Evolutionary conservation across 2,888 invertebrate genomes (phyloP), one percentile per base, ranked within the genome.

Genomic region (Heliconius charithonia): DNA sequence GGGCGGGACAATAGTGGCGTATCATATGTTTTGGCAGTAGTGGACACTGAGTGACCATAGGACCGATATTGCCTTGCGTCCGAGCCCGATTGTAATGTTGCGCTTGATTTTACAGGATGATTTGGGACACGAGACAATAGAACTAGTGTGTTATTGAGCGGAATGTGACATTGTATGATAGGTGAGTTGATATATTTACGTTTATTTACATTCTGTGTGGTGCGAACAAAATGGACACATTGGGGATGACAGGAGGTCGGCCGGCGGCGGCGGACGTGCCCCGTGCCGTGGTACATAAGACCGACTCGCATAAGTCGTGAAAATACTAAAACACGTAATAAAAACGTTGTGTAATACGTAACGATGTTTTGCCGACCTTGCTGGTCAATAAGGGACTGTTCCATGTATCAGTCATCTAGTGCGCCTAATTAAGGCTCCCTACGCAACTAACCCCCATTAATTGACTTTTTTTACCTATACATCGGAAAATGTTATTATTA

Each of bases 161-260:
- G 95, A 94, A 95, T 95, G 95, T 95, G 95, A 95, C 95, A 94
- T 94, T 92, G 94, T 92, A 94, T 93, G 92, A 93, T 92, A 95
- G 95, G 95, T 95, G 85, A 93, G 94, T 92, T 84, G 77, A 83
- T 83, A 84, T 88, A 90, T 88, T 89, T 88, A 86, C 85, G 91
- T 94, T 93, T 94, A 94, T 94, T 94, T 94, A 94, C 93, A 92
- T 94, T 91, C 87, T 86, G 88, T 86, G 86, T 86, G 88, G 90
- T 87, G 87, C 86, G 85, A 86, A 90, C 90, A 91, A 91, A 91
- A 92, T 92, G 93, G 93, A 90, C 90, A 91, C 89, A 90, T 87
- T 90, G 86, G 87, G 85, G 89, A 81, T 89, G 91, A 89, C 89
- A 89, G 89, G 88, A 87, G 87, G 87, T 89, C 85, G 89, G 86